phyloP scores from a whole-genome alignment of 2,113 vertebrate species.

The Peromyscus maniculatus region DNA sequence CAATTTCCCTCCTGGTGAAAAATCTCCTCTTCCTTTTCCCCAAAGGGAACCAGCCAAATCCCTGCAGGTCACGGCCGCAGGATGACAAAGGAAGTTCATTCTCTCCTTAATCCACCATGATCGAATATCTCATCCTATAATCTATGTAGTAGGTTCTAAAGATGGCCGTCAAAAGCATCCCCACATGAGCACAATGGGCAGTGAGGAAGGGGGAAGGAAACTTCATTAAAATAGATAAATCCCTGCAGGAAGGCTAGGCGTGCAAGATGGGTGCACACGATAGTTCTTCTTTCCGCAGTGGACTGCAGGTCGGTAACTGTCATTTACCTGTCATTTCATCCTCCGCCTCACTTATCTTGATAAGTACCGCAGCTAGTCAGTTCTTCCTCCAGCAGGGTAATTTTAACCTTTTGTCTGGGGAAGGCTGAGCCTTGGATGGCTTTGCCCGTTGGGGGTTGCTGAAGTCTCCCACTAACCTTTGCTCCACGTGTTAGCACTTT shows the following conservation, averaged over 20 bases:
- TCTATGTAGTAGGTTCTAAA: not conserved
- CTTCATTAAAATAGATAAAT: not conserved
- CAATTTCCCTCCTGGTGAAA: constrained; percentile 24
- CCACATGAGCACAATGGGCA: not conserved
- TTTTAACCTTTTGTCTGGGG: not conserved
- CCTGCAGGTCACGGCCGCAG: not conserved
- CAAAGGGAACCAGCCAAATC: not conserved
- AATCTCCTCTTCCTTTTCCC: not conserved
- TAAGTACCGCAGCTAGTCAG: not conserved
- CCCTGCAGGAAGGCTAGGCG: not conserved
- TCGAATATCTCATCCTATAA: constrained; percentile 6
- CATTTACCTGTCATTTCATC: not conserved
- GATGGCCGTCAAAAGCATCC: not conserved
- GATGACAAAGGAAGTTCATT: not conserved
- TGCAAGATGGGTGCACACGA: fast-evolving
- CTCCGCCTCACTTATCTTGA: not conserved
- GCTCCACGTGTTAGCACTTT: not conserved
- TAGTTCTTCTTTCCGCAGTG: not conserved
- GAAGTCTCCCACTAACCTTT: not conserved
- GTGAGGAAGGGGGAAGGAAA: not conserved
- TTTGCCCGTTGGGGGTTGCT: not conserved
- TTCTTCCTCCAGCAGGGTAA: not conserved
- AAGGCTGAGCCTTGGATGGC: not conserved
- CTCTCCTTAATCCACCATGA: not conserved
- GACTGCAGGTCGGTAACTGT: not conserved